Evolutionary conservation across 2,113 vertebrate species (phyloP), one percentile per base, ranked within the genome.

Genomic region (Rhineura floridana): DNA sequence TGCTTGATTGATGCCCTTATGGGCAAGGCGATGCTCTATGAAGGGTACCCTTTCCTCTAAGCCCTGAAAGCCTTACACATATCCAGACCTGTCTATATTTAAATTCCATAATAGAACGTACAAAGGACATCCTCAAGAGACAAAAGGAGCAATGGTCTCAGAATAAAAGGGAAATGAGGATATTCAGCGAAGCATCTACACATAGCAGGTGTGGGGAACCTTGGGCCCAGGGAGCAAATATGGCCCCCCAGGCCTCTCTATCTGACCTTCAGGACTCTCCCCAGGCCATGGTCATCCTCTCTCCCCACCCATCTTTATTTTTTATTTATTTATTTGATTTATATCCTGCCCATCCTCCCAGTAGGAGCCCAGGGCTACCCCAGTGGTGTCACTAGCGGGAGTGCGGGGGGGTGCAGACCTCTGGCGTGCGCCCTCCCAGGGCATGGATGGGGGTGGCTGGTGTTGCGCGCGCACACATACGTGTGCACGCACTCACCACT

Each of bases 1-100:
- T 89, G 95, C 89, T 88, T 95, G 87, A 91, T 88, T 94, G 92
- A 87, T 88, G 90, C 80, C 88, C 92, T 94, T 89, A 92, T 90
- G 93, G 91, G 91, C n/a, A n/a, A 93, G 88, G 85, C 65, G 89
- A 80, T 91, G 78, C n/a, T 86, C 50, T 82, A 84, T 73, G 83
- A 91, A 95, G 89, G 79, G 52, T 92, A 88, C 86, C 89, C 36
- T 87, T 76, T 84, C 72, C 69, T 89, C n/a, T 2, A 21, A 85
- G 72, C 79, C 77, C 80, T 72, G 82, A 89, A 69, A 28, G 15
- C 42, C 52, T 75, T 33, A 48, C 28, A 63, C 55, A 46, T 76
- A 73, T 81, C 52, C 36, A 81, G 21, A 72, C 17, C 30, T 28
- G 44, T 75, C 42, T 46, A 44, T 81, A 73, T 59, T 33, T 50